phyloP scores from a whole-genome alignment of 1,140 invertebrate genomes.

The Pachypeltis micranthus region DNA sequence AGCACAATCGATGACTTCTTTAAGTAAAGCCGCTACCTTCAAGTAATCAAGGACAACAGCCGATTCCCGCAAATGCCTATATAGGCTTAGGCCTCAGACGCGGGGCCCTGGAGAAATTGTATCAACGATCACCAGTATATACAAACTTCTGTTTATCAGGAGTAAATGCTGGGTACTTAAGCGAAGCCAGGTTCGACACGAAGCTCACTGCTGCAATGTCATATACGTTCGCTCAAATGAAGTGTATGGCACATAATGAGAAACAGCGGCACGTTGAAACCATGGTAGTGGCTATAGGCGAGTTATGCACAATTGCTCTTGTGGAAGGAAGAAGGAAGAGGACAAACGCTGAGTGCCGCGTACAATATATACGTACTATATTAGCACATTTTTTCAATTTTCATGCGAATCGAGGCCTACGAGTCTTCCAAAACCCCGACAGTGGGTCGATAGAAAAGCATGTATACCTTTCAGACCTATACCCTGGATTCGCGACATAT shows the following conservation, averaged over 20 bases:
- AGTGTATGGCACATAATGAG: neutral
- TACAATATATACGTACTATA: neutral
- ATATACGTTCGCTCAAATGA: neutral
- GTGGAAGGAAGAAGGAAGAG: neutral
- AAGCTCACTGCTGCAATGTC: neutral
- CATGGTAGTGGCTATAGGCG: neutral
- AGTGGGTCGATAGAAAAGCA: neutral
- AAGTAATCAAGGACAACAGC: neutral
- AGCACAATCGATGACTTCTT: too few species aligned
- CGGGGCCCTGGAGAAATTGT: neutral
- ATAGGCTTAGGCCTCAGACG: neutral
- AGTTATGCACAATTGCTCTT: neutral
- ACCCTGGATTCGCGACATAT: neutral
- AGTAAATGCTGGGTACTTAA: neutral
- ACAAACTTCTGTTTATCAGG: neutral
- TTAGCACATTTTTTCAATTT: neutral
- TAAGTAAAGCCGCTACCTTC: too few species aligned
- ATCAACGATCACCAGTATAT: neutral
- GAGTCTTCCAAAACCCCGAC: neutral
- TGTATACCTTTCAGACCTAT: neutral
- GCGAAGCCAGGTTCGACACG: neutral
- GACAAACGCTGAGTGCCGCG: neutral
- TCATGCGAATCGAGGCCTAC: neutral
- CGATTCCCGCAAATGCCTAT: neutral
- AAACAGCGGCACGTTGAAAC: neutral